Percentiles rank a stretch among this genome's conserved stretches.
These are phyloP conservation scores for Cercopithecus diana DNA, from an alignment of 2,797 vertebrate species.

Conservation along the genomic window DNA sequence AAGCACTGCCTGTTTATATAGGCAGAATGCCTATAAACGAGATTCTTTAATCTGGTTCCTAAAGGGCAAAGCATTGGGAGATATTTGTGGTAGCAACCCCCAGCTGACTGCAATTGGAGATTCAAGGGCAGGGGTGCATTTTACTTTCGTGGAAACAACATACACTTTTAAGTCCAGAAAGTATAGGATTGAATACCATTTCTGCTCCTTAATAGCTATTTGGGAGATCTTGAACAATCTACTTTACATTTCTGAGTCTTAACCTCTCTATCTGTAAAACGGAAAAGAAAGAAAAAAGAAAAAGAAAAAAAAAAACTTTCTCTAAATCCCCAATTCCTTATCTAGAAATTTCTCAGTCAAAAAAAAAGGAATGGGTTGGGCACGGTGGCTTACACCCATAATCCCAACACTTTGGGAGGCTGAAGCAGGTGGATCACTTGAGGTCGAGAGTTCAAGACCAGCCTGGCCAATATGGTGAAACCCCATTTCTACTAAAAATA, in stretches of 20 bases:
- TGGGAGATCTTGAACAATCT: background rate
- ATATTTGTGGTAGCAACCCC: background rate
- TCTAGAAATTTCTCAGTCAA: background rate
- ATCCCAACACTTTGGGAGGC: background rate
- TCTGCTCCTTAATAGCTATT: background rate
- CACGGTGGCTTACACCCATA: background rate
- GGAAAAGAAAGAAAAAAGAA: background rate
- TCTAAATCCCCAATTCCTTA: background rate
- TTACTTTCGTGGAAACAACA: background rate
- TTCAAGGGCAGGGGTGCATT: background rate
- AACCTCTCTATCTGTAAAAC: background rate
- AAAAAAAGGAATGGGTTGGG: background rate
- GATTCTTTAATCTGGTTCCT: background rate
- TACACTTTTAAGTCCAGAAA: background rate
- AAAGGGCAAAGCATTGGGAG: background rate
- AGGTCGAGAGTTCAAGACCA: background rate
- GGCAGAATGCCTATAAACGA: background rate
- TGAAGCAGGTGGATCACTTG: background rate
- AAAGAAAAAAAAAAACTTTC: background rate
- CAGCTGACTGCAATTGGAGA: background rate
- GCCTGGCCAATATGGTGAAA: background rate
- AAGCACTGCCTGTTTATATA: background rate
- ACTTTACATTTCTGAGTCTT: constrained; percentile 9
- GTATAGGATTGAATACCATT: background rate
- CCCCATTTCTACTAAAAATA: background rate